Evolutionary conservation across 2,888 invertebrate genomes (phyloP), one percentile per base, ranked within the genome.

Genomic region (Drosophila kambysellisi): DNA sequence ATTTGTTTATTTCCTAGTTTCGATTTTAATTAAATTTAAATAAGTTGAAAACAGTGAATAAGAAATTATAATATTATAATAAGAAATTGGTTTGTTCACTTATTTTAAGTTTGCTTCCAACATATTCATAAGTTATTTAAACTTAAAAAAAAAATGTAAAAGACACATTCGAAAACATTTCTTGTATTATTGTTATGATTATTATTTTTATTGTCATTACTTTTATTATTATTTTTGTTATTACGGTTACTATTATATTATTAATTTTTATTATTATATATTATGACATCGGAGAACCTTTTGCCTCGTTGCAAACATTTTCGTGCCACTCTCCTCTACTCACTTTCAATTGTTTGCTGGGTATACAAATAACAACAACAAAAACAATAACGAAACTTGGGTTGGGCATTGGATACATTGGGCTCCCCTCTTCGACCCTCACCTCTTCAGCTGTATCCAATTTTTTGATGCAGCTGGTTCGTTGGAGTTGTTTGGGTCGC

Each of bases 401-500:
- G 73, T 72, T 77, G 82, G 82, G 79, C 76, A 71, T 60, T 67
- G 66, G 66, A 67, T 46, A 67, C 62, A 46, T 46, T 46, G 46
- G 20, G 25, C 15, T 15, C 8, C 20, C 46, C 25, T 46, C 15
- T 15, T 25, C 62, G 37, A 46, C 30, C 50, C 58, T 33, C 74
- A 20, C 54, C 66, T 3, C 41, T 37, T 9, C 12, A 15, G 32
- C 52, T 57, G 15, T 25, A 46, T 53, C 50, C 56, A 25, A 0
- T 25, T 39, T 30, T 51, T 51, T 51, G 32, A 59, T 48, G 35
- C 65, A 66, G 53, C 77, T 63, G 54, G 12, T 54, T 80, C 70
- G 61, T 71, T 80, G 74, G 73, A 67, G 69, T 64, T 67, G 67
- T 88, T 91, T 91, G 92, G 91, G 91, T 91, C 91, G 91, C 91